A percentile compares a stretch with the other conserved stretches of the same genome.
These are phyloP conservation scores for Drosophila ananassae DNA, from an alignment of 1,140 invertebrate genomes.

Conservation along the genomic window DNA sequence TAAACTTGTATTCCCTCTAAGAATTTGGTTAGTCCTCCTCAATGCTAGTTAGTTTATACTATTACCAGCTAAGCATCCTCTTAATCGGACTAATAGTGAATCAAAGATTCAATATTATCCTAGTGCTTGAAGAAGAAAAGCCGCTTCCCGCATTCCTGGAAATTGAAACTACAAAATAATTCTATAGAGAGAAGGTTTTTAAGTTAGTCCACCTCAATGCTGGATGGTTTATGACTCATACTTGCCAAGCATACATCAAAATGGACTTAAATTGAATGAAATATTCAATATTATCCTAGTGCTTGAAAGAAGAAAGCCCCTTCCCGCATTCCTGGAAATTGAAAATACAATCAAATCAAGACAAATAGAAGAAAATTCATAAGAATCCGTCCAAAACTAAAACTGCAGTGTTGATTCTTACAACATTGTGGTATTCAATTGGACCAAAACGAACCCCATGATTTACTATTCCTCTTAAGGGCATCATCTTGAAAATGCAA, in stretches of 20 bases:
- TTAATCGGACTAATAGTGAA: constrained; percentile 51
- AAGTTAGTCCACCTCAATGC: not conserved
- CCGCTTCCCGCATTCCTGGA: constrained; percentile 44
- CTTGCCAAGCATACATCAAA: not conserved
- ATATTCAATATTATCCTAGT: constrained; percentile 1
- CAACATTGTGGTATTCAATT: not conserved
- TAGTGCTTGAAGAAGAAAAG: constrained; percentile 50
- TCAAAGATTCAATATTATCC: constrained; percentile 62
- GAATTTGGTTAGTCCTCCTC: constrained; percentile 46
- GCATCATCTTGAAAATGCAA: not conserved
- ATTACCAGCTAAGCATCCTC: constrained; percentile 20
- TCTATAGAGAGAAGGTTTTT: not conserved
- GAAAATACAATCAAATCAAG: not conserved
- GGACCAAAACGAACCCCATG: constrained; percentile 1
- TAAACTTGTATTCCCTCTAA: not conserved
- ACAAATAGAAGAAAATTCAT: not conserved
- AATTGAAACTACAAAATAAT: constrained; percentile 24
- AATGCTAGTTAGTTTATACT: constrained; percentile 28
- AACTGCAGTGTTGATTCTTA: not conserved
- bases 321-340: not conserved
- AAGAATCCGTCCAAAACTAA: constrained; percentile 2
- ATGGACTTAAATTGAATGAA: not conserved
- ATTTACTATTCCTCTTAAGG: constrained; percentile 5
- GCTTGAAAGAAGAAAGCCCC: not conserved
- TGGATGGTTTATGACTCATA: not conserved